A percentile compares a stretch with the other conserved stretches of the same genome.
phyloP scores from a whole-genome alignment of 2,888 invertebrate species.

The Tipula confusa region DNA sequence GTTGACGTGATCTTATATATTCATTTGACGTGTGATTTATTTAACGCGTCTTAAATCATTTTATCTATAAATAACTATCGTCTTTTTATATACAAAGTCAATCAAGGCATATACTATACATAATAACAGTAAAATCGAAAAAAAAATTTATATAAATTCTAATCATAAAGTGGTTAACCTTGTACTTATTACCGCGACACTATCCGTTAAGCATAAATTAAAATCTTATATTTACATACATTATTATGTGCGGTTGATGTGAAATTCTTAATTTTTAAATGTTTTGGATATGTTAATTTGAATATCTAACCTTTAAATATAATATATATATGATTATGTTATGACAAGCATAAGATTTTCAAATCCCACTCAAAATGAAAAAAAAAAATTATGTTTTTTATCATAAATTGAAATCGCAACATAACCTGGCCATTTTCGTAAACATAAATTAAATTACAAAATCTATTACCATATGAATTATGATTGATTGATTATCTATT shows the following conservation, averaged over 20 bases:
- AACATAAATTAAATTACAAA: not conserved
- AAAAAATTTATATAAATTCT: not conserved
- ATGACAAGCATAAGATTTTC: not conserved
- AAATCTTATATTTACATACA: not conserved
- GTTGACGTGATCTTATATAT: not conserved
- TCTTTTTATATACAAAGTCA: not conserved
- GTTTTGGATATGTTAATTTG: not conserved
- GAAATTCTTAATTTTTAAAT: not conserved
- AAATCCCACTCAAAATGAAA: not conserved
- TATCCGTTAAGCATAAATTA: not conserved
- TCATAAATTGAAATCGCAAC: not conserved
- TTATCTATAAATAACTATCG: not conserved
- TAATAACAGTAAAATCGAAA: not conserved
- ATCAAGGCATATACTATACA: not conserved
- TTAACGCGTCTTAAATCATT: too few relatives aligned
- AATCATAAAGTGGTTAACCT: not conserved
- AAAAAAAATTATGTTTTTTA: not conserved
- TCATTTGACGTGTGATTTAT: not conserved
- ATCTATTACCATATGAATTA: not conserved
- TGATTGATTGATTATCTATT: not conserved
- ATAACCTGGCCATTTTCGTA: not conserved
- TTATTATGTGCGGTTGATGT: not conserved
- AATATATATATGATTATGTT: too few relatives aligned
- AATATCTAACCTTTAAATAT: not conserved
- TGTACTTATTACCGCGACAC: not conserved